Base-by-base conservation (phyloP, 2,113 vertebrate species). In the Coregonus clupeaformis region DNA sequence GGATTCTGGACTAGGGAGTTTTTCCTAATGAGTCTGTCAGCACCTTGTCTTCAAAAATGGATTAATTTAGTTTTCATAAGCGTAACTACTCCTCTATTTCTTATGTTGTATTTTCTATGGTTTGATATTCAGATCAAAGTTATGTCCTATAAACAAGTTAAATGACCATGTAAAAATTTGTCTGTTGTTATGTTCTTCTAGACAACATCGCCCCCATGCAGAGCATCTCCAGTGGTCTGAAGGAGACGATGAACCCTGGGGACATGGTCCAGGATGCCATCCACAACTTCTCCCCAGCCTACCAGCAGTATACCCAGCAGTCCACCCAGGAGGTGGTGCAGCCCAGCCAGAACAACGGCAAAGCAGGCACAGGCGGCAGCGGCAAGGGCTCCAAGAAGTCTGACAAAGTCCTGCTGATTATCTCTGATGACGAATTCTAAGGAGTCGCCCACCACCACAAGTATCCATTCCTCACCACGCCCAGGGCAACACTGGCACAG, bases 201-300 rank as follows among this genome's bases (percentile, higher is more conserved):
- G 96, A 91, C 11, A 94, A 90, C 27, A 71, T 90, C 0, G 96
- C 96, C 7, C 95, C 95, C 0, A 95, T 98, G 95, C 96, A 97
- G 88, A 98, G 96, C 91, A 98, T 98, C 90, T 98, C 97, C 4
- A 97, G 96, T 0, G 95, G 95, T 9, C 89, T 97, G 85, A 97
- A 97, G 90, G 96, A 97, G 88, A 97, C 96, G 65, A 97, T 97
- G 25, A 97, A 96, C 83, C 96, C 95, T 0, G 94, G 95, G 55
- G 96, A 97, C 80, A 97, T 97, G 0, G 96, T 97, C 11, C 96
- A 97, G 83, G 96, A 97, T 1, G 96, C 96, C 3, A 97, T 97
- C 81, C 96, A 96, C 90, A 97, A 96, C 91, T 97, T 97, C 91
- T 96, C 95, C 0, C 95, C 95, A 0, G 74, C 93, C 0, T 97